Conservation (phyloP, 2,113 vertebrate species). For the Elachura formosa region DNA sequence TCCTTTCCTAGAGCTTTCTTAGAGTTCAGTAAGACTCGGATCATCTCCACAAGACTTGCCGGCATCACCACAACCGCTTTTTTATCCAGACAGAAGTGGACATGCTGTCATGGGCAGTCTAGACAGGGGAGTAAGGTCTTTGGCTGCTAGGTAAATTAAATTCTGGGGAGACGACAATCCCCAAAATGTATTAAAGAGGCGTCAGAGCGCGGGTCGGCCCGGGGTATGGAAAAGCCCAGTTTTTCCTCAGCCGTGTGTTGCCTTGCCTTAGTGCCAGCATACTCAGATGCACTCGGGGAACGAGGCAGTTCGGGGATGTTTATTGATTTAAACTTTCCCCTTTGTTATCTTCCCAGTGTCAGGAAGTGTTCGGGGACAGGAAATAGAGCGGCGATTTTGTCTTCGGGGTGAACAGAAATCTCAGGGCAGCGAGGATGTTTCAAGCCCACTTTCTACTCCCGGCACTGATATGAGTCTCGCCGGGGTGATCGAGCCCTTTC, state of each 20-base stretch:
- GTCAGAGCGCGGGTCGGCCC: rapidly evolving
- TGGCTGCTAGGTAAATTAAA: background rate
- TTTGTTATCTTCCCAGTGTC: conserved; percentile 45
- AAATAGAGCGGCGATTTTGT: conserved; percentile 2
- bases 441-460: background rate
- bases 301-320: background rate
- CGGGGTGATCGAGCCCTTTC: background rate
- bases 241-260: background rate
- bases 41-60: background rate
- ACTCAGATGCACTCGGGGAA: background rate
- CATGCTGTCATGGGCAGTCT: background rate
- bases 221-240: background rate
- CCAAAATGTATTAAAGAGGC: background rate
- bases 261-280: background rate
- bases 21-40: background rate
- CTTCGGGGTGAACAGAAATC: background rate
- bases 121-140: background rate
- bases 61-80: background rate
- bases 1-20: background rate
- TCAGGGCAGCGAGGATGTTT: background rate
- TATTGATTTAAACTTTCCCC: conserved; percentile 62
- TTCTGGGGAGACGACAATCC: rapidly evolving
- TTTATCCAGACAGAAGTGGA: background rate
- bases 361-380: conserved; percentile 46
- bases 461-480: rapidly evolving